These are phyloP conservation scores for Drosophila busckii DNA, from an alignment of 1,140 invertebrate species.

Conservation along the genomic window DNA sequence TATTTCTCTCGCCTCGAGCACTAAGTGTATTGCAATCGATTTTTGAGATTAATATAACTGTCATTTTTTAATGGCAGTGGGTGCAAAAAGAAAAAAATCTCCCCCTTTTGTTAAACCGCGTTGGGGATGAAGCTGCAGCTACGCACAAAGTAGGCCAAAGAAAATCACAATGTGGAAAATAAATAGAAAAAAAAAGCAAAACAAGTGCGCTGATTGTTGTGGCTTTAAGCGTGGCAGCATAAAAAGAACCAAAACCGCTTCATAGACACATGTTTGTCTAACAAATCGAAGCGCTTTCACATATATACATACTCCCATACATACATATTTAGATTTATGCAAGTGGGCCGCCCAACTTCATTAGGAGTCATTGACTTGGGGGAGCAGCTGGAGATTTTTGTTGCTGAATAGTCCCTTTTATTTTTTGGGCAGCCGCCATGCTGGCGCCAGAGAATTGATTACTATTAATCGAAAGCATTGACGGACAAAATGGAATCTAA, in stretches of 20 bases:
- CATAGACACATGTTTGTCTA: conserved; percentile 39
- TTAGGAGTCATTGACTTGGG: conserved; percentile 36
- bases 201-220: conserved; percentile 2
- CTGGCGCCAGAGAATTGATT: conserved; percentile 29
- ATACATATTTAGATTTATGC: conserved; percentile 28
- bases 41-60: too few relatives aligned
- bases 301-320: conserved; percentile 4
- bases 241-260: conserved; percentile 21
- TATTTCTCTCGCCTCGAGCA: not conserved
- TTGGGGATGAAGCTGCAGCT: conserved; percentile 35
- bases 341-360: conserved; percentile 13
- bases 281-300: conserved; percentile 21
- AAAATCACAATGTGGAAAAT: conserved; percentile 13
- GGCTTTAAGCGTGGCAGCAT: not conserved
- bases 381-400: conserved; percentile 9
- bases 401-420: conserved; percentile 30
- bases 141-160: conserved; percentile 27
- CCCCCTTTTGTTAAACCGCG: conserved; percentile 1
- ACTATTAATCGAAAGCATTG: conserved; percentile 11
- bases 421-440: conserved; percentile 31
- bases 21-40: conserved; percentile 22
- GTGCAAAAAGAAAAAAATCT: conserved; percentile 8
- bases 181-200: conserved; percentile 3
- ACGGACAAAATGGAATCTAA: too few relatives aligned
- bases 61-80: too few relatives aligned